Percentiles rank a stretch among this genome's conserved stretches.
These are phyloP conservation scores for Lipophrys pholis DNA, from an alignment of 2,113 vertebrate species.

Conservation along the genomic window DNA sequence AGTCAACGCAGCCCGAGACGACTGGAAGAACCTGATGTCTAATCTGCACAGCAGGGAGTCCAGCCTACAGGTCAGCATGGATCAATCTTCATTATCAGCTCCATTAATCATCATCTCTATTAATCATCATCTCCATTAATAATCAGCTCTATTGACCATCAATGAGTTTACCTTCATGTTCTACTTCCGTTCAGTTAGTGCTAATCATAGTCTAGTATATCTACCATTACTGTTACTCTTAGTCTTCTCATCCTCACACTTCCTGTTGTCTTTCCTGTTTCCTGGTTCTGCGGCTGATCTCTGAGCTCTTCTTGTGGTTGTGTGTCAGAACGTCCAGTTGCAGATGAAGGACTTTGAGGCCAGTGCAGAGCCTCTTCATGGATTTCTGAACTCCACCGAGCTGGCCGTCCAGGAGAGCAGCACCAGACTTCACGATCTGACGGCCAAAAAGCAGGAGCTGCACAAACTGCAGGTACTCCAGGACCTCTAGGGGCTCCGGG, in stretches of 20 bases:
- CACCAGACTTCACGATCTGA: constrained; percentile 90
- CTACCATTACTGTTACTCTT: too few relatives aligned
- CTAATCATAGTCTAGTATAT: too few relatives aligned
- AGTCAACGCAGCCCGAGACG: constrained; percentile 89
- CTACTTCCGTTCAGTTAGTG: too few relatives aligned
- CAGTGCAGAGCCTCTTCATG: constrained; percentile 90
- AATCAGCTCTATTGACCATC: too few relatives aligned
- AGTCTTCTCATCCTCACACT: not conserved
- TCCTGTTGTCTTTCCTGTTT: too few relatives aligned
- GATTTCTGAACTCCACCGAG: constrained; percentile 89
- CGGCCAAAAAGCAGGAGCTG: constrained; percentile 91
- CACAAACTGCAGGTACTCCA: constrained; percentile 91
- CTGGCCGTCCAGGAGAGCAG: constrained; percentile 88
- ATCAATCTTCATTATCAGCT: too few relatives aligned
- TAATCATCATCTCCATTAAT: too few relatives aligned
- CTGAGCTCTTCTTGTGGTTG: not conserved
- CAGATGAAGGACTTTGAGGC: constrained; percentile 97
- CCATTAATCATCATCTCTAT: too few relatives aligned
- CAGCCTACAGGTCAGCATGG: constrained; percentile 85
- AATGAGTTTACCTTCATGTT: too few relatives aligned
- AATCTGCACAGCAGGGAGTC: constrained; percentile 92
- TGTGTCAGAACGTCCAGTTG: constrained; percentile 88
- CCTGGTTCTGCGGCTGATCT: not conserved
- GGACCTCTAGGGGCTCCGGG: not conserved
- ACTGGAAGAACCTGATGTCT: constrained; percentile 92